Percentiles rank a stretch among this genome's conserved stretches.
These are phyloP conservation scores for Hemaris fuciformis DNA, from an alignment of 2,888 invertebrate species.

Conservation along the genomic window DNA sequence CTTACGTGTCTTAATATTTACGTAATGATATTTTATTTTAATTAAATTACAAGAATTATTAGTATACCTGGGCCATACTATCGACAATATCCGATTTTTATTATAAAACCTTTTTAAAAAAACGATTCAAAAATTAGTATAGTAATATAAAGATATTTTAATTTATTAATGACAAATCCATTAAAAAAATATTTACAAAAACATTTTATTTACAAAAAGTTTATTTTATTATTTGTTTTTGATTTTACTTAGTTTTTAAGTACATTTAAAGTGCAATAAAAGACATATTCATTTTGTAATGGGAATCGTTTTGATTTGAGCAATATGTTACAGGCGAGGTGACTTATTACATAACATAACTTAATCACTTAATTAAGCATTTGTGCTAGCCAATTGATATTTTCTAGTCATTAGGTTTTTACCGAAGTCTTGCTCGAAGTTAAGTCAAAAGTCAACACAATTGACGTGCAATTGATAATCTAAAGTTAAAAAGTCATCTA, in stretches of 20 bases:
- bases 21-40: too few relatives aligned
- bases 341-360: background rate
- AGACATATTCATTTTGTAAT: background rate
- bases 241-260: conserved; percentile 17
- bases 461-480: too few relatives aligned
- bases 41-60: too few relatives aligned
- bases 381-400: background rate
- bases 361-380: background rate
- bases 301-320: background rate
- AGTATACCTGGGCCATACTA: too few relatives aligned
- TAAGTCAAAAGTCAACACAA: too few relatives aligned
- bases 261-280: conserved; percentile 1
- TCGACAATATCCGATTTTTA: too few relatives aligned
- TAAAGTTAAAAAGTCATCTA: background rate
- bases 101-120: too few relatives aligned
- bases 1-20: too few relatives aligned
- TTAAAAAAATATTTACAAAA: background rate
- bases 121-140: too few relatives aligned
- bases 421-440: too few relatives aligned
- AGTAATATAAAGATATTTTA: too few relatives aligned
- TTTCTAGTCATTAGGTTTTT: too few relatives aligned
- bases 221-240: conserved; percentile 5
- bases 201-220: background rate
- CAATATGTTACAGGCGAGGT: background rate
- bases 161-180: background rate